Percentiles rank a stretch among this genome's conserved stretches.
Evolutionary conservation across 2,797 vertebrate species (phyloP).

Genomic region (Nannoperca australis): DNA sequence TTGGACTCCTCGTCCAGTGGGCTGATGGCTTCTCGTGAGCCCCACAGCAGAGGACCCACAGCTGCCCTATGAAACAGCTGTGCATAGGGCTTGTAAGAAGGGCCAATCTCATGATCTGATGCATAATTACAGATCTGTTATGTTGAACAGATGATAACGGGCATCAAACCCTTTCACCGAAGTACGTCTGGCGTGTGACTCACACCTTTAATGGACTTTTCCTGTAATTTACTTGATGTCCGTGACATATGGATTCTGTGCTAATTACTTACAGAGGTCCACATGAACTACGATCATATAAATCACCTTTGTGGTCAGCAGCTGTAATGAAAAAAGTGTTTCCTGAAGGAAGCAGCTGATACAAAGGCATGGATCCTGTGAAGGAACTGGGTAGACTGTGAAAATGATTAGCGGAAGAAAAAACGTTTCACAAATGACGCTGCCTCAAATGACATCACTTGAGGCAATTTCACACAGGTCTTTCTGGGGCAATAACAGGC

Average conservation of each 20-base stretch:
- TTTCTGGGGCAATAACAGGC: not conserved
- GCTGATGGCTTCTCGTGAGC: conserved; percentile 32
- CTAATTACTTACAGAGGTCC: conserved; percentile 17
- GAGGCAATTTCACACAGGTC: not conserved
- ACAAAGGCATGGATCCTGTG: not conserved
- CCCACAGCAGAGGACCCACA: conserved; percentile 17
- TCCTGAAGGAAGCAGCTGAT: not conserved
- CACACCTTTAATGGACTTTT: conserved; percentile 25
- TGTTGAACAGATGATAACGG: conserved; percentile 10
- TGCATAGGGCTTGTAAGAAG: not conserved
- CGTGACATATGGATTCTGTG: conserved; percentile 15
- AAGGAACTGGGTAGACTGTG: not conserved
- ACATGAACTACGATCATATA: not conserved
- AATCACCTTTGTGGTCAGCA: conserved; percentile 13
- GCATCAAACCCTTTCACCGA: conserved; percentile 9
- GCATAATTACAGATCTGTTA: conserved; percentile 11
- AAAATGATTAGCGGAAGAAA: not conserved
- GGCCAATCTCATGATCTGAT: not conserved
- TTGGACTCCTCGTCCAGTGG: conserved; percentile 31
- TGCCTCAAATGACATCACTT: too few species aligned
- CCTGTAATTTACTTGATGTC: not conserved
- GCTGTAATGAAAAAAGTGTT: not conserved
- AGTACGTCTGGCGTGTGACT: conserved; percentile 1
- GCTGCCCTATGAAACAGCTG: conserved; percentile 35
- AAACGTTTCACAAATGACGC: too few species aligned